Percentiles rank a stretch among this genome's conserved stretches.
phyloP scores from a whole-genome alignment of 2,888 invertebrate genomes.

The Geotrupes spiniger region DNA sequence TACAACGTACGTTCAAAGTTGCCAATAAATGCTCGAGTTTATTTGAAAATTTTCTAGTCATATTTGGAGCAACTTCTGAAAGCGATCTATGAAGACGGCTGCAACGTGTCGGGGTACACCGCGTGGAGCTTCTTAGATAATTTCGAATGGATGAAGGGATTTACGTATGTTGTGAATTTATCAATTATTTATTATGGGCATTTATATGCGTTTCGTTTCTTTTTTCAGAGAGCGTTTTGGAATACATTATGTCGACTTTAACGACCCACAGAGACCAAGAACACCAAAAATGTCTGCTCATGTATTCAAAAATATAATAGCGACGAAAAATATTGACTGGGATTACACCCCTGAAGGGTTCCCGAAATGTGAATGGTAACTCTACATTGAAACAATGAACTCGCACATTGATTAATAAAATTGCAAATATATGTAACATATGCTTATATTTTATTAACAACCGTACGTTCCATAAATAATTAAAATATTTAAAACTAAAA shows the following conservation, averaged over 20 bases:
- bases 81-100: constrained; percentile 55
- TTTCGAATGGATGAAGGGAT: constrained; percentile 74
- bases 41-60: constrained; percentile 29
- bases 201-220: not conserved
- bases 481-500: no score
- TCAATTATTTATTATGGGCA: not conserved
- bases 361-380: not conserved
- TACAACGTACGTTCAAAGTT: constrained; percentile 23
- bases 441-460: no score
- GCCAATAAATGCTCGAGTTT: no score
- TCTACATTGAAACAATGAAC: no score
- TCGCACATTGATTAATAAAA: no score
- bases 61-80: constrained; percentile 49
- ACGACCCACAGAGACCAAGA: constrained; percentile 55
- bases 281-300: constrained; percentile 59
- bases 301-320: constrained; percentile 31
- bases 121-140: constrained; percentile 76
- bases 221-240: constrained; percentile 59
- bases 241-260: constrained; percentile 62
- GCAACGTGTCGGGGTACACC: constrained; percentile 61
- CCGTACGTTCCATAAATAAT: no score
- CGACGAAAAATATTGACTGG: constrained; percentile 13
- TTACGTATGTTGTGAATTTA: constrained; percentile 53
- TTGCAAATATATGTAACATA: no score
- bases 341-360: constrained; percentile 11